Percentiles rank a stretch among this genome's conserved stretches.
These are phyloP conservation scores for Charadrius vociferus DNA, from an alignment of 2,113 vertebrate genomes.

Conservation along the genomic window DNA sequence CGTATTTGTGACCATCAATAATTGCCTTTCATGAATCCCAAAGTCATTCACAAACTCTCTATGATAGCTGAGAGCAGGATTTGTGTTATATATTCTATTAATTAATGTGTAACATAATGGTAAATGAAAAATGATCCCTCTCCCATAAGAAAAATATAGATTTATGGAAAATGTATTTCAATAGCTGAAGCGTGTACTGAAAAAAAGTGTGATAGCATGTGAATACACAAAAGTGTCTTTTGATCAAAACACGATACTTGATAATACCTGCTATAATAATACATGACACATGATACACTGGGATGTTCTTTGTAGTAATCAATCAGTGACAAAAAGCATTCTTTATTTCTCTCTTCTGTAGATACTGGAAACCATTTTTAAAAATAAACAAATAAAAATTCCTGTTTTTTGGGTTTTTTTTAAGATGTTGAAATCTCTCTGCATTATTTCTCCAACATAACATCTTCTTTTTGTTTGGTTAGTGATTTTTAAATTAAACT, in stretches of 20 bases:
- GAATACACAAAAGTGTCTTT: background rate
- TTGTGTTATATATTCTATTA: background rate
- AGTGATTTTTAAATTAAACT: background rate
- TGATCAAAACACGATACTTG: background rate
- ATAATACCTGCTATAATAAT: background rate
- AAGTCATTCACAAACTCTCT: background rate
- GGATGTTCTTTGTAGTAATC: background rate
- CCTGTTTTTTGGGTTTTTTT: background rate
- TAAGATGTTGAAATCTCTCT: background rate
- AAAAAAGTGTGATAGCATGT: background rate
- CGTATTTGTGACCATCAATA: background rate
- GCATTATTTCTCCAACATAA: background rate
- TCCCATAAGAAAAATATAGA: background rate
- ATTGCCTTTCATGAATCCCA: background rate
- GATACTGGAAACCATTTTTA: background rate
- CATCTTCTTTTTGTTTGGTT: background rate
- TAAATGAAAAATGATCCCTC: background rate
- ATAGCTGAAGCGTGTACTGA: background rate
- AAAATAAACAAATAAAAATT: background rate
- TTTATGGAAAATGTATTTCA: background rate
- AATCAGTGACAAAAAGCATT: background rate
- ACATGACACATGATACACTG: background rate
- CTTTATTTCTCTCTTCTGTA: background rate
- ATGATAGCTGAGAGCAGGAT: background rate
- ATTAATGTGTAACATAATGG: background rate